Conservation (phyloP, 37 sponge, comb jelly and placozoan species). For the Oscarella lobularis region DNA sequence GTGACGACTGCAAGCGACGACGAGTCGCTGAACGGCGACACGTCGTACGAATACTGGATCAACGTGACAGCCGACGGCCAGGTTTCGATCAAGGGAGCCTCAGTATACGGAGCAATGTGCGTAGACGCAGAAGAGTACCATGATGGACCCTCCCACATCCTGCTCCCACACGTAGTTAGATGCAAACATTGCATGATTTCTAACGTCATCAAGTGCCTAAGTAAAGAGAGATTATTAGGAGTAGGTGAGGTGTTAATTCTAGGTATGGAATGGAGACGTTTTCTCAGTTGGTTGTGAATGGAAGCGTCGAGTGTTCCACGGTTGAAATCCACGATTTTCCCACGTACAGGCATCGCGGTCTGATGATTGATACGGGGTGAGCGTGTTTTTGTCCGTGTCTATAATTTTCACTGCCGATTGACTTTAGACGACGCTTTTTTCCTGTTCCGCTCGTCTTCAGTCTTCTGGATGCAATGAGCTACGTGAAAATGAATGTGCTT, state of each 20-base stretch:
- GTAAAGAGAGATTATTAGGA: neutral
- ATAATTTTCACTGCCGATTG: too few species aligned
- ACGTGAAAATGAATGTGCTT: constrained; percentile 32
- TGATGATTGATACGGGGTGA: constrained; percentile 7
- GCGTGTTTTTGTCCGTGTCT: neutral
- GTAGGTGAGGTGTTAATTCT: neutral
- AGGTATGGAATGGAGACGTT: constrained; percentile 76
- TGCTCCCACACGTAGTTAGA: too few species aligned
- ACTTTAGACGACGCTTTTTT: neutral
- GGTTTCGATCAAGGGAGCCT: neutral
- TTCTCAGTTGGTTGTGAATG: constrained; percentile 59
- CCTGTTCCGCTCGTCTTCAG: constrained; percentile 4
- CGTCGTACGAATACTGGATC: neutral
- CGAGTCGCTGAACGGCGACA: neutral
- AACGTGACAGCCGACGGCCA: neutral
- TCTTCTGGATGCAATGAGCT: constrained; percentile 31
- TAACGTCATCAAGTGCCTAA: too few species aligned
- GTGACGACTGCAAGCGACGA: neutral
- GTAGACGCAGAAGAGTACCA: too few species aligned
- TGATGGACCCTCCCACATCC: too few species aligned
- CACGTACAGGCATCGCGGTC: constrained; percentile 1
- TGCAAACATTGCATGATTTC: too few species aligned
- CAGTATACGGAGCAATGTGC: constrained; percentile 1
- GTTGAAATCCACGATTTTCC: neutral
- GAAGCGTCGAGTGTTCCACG: neutral